Base-by-base conservation (phyloP, 2,797 vertebrate genomes). In the Argentina silus region DNA sequence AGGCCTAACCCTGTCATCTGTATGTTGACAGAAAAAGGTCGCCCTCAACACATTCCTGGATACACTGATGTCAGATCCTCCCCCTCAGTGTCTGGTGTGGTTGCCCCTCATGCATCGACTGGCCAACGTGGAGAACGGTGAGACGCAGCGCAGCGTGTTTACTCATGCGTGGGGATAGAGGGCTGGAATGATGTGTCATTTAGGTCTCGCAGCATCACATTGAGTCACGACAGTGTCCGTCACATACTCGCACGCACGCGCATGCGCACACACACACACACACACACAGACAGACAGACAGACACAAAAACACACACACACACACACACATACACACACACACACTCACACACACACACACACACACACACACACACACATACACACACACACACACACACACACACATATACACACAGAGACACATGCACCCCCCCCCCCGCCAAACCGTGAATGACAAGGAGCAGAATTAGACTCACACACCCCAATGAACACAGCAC, bases 51-150 rank as follows among this genome's bases (percentile, higher is more conserved):
- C 93, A 84, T 99, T 99, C 92, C 94, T 99, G 87, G 98, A 99
- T 89, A 96, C 96, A 0, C 91, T 99, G 85, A 98, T 98, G 97
- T 99, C 96, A 75, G 98, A 99, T 87, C 98, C 97, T 73, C 96
- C 97, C 7, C 96, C 98, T n/a, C 98, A 98, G 92, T 98, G 97
- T 94, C 94, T 99, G 88, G 97, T 98, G 88, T 99, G 98, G 98
- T 91, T 99, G 74, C 97, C 96, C 14, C 96, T 99, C 87, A 96
- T 99, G 90, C 98, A 99, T 89, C 95, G 98, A 70, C 94, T 99
- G 83, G 95, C 97, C 77, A 99, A 98, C 77, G 97, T 98, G 82
- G 97, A 99, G 89, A 99, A 99, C 36, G 97, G 98, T 99, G 83
- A 91, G 94, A 89, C 67, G 51, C 17, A 14, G 0, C 56, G 3